A percentile compares a stretch with the other conserved stretches of the same genome.
Evolutionary conservation across 53 echinoderm and acorn worm species (phyloP).

Genomic region (Hippasteria phrygiana): DNA sequence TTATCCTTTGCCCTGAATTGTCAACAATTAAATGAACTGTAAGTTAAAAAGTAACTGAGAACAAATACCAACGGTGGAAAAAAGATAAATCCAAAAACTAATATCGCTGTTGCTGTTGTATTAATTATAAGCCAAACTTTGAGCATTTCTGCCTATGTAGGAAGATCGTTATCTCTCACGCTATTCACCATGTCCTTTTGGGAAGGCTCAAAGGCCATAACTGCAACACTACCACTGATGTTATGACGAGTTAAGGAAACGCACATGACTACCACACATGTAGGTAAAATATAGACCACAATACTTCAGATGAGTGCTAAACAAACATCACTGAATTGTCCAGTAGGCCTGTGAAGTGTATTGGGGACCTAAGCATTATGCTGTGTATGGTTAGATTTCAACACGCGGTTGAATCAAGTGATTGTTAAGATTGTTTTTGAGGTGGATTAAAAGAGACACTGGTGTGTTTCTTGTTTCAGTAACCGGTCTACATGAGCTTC

Average conservation of each 20-base stretch:
- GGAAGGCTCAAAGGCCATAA: conserved; percentile 21
- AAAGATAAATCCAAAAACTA: not conserved
- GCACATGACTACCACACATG: not conserved
- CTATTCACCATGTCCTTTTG: not conserved
- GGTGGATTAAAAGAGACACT: no score
- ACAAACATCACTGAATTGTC: not conserved
- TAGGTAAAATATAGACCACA: not conserved
- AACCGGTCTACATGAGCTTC: conserved; percentile 17
- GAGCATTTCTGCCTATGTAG: not conserved
- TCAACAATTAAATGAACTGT: not conserved
- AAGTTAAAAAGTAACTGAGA: conserved; percentile 1
- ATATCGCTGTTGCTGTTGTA: not conserved
- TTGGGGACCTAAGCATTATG: no score
- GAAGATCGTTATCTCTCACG: not conserved
- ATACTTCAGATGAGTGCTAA: not conserved
- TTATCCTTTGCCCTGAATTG: not conserved
- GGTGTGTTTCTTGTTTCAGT: not conserved
- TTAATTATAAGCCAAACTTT: not conserved
- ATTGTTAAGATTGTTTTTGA: no score
- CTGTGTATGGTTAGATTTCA: no score
- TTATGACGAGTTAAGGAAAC: not conserved
- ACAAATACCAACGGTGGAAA: not conserved
- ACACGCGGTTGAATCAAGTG: no score
- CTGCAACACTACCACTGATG: not conserved
- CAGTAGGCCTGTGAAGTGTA: no score